Conservation (phyloP, 2,888 invertebrate species). For the Laspeyria flexula region DNA sequence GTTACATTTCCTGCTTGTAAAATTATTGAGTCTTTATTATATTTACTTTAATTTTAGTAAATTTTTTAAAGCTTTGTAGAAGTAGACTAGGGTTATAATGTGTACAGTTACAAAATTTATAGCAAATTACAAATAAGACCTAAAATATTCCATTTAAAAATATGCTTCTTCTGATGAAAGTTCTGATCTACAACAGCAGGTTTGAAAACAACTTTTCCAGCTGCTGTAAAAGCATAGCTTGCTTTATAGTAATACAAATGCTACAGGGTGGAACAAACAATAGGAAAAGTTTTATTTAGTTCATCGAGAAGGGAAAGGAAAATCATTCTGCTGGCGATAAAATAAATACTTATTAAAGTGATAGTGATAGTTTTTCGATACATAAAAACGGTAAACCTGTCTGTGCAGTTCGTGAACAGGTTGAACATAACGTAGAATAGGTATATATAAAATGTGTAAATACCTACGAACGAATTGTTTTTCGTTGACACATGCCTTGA, state of each 20-base stretch:
- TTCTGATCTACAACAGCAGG: too few species aligned
- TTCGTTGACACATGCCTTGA: conserved; percentile 7
- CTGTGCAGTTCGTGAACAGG: neutral
- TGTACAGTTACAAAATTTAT: too few species aligned
- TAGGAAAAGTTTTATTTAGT: conserved; percentile 26
- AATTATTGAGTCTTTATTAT: too few species aligned
- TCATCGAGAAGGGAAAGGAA: conserved; percentile 9
- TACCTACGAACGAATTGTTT: neutral
- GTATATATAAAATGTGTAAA: neutral
- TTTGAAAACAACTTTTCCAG: too few species aligned
- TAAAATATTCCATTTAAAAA: too few species aligned
- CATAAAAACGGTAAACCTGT: conserved; percentile 12
- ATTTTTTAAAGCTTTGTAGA: too few species aligned
- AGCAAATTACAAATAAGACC: too few species aligned
- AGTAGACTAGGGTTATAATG: too few species aligned
- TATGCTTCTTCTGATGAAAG: too few species aligned
- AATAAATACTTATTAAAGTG: conserved; percentile 29
- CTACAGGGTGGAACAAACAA: conserved; percentile 22
- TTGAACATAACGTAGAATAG: neutral
- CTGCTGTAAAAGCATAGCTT: too few species aligned
- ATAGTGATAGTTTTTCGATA: conserved; percentile 32
- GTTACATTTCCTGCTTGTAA: too few species aligned
- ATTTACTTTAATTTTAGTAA: too few species aligned
- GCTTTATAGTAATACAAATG: conserved; percentile 1
- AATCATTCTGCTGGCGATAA: conserved; percentile 22